Evolutionary conservation across 1,140 invertebrate genomes (phyloP), one percentile per base, ranked within the genome.

Genomic region (Brachionus plicatilis): DNA sequence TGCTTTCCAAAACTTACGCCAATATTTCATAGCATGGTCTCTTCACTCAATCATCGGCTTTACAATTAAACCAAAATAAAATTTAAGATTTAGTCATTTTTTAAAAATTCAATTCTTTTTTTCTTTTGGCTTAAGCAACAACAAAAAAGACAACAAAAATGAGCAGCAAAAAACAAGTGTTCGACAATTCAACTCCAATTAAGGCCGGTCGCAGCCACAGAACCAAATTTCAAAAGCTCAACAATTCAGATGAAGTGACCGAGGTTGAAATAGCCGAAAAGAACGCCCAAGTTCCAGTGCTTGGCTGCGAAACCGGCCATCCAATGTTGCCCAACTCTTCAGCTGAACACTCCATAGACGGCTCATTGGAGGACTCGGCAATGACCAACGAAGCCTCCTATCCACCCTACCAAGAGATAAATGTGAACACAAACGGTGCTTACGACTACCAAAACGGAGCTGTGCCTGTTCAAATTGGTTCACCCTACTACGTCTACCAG

Each of bases 401-500:
- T 72, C 37, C 12, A 41, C 17, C n/a, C n/a, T 72, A 45, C 20
- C 72, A 76, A 76, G 72, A 76, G 17, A 76, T 76, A 14, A 76
- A 76, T 29, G 41, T 47, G 20, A 76, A 76, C 45, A 76, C 72
- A 17, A 50, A 11, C 24, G 24, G 72, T 24, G 45, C 14, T 53
- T 76, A 76, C 47, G 72, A 76, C 11, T 76, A 50, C 43, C 33
- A 41, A 24, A 75, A 75, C 12, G 27, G 43, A 50, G 45, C 72
- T 50, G 72, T 76, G 72, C 72, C 72, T 50, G 45, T 76, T 27
- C 72, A 76, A 50, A 76, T 76, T 12, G 72, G 72, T 8, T 76
- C 72, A 14, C 72, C 72, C 4, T 76, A 76, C 24, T 76, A 76
- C 50, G 72, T 76, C 45, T 76, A 76, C 33, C 72, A 47, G 27